A percentile compares a stretch with the other conserved stretches of the same genome.
Evolutionary conservation across 2,113 vertebrate genomes (phyloP).

Genomic region (Microcebus murinus): DNA sequence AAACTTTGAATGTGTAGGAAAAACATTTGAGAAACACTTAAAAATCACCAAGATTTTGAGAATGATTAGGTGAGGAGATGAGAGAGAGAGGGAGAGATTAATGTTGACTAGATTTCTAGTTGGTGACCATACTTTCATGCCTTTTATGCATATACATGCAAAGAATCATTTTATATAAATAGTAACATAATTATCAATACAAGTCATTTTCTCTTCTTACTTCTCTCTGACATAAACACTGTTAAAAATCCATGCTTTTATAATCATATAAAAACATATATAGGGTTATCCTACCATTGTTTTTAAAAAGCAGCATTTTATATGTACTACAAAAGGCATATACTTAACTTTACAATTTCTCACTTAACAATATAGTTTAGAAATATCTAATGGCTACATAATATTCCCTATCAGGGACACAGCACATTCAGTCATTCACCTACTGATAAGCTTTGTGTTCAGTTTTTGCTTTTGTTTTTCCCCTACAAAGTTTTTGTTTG

Average conservation of each 20-base stretch:
- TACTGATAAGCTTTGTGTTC: neutral
- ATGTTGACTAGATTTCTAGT: neutral
- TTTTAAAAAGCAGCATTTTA: neutral
- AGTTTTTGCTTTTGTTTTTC: neutral
- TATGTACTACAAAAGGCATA: neutral
- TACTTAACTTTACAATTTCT: neutral
- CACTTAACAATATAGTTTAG: constrained; percentile 2
- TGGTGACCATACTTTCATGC: neutral
- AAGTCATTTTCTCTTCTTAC: neutral
- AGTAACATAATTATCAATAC: neutral
- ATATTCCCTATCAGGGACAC: neutral
- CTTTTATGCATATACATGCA: neutral
- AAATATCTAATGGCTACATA: neutral
- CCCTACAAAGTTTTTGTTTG: no score
- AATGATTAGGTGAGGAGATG: neutral
- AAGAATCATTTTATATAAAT: neutral
- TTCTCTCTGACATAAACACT: neutral
- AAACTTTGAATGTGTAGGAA: neutral
- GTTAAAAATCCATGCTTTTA: neutral
- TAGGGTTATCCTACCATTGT: neutral
- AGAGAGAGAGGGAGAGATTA: neutral
- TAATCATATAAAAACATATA: neutral
- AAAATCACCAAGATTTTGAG: neutral
- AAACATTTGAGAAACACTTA: neutral
- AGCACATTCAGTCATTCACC: neutral